Evolutionary conservation across 2,113 vertebrate species (phyloP), one percentile per base, ranked within the genome.

Genomic region (Gavia stellata): DNA sequence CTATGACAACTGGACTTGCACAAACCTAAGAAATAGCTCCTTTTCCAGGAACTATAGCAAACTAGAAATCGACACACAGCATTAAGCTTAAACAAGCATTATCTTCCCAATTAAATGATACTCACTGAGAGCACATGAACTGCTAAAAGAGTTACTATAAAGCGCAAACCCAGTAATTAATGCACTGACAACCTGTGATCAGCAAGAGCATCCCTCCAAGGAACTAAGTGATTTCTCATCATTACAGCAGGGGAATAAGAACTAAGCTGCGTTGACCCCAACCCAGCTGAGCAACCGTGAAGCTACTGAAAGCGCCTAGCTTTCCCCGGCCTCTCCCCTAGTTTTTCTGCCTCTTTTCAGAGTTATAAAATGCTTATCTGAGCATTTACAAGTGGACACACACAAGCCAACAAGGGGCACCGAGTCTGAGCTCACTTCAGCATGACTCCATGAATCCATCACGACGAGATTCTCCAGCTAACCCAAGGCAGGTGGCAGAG

Each of bases 121-220:
- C 29, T 75, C 29, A 50, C 29, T 67, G 61, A 93, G 18, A 92
- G 40, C 53, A 86, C 45, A 47, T 24, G 36, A 93, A 80, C 66
- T 61, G 28, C 74, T 90, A 9, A 7, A 59, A 81, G 81, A 79
- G 78, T 79, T 87, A 82, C 70, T 55, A 38, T 11, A 18, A 80
- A 92, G 49, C 21, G 26, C 71, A 93, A 90, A 44, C 16, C 44
- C 40, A 65, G 56, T 93, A 86, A 95, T 85, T 80, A 90, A 93
- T 25, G 58, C 61, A 71, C 53, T 61, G 75, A 45, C 78, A 90
- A 70, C 42, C 66, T 9, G 2, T 34, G 70, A 93, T 40, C 74
- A 88, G 91, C 88, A 83, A 88, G 23, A 86, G 80, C 34, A 88
- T 28, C 36, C 21, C 49, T 73, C 59, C 6, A 3, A 92, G 63